Evolutionary conservation across 2,113 vertebrate species (phyloP).

Genomic region (Oncorhynchus gorbuscha): DNA sequence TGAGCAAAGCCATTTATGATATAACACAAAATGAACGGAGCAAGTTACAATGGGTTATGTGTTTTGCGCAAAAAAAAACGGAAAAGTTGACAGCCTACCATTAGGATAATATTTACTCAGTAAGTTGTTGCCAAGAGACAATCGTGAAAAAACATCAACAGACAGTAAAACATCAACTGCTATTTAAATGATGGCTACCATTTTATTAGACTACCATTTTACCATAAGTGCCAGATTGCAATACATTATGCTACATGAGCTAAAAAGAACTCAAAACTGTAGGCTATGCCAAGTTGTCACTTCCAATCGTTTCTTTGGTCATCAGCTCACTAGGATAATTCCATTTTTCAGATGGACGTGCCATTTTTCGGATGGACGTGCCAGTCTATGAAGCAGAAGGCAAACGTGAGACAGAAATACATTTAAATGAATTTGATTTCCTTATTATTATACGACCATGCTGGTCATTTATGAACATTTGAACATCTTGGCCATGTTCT

Average conservation of each 20-base stretch:
- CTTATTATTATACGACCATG: too few relatives aligned
- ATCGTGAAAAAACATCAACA: neutral
- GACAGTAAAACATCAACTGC: neutral
- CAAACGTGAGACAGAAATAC: neutral
- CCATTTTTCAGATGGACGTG: too few relatives aligned
- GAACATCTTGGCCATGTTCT: too few relatives aligned
- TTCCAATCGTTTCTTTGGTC: neutral
- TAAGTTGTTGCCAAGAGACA: neutral
- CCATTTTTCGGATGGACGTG: too few relatives aligned
- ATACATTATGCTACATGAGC: neutral
- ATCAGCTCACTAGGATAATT: neutral
- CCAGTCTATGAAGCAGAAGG: too few relatives aligned
- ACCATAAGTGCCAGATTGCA: neutral
- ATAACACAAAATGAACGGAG: neutral
- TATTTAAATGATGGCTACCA: neutral
- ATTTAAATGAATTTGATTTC: neutral
- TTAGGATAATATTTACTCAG: neutral
- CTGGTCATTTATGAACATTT: too few relatives aligned
- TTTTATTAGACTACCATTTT: neutral
- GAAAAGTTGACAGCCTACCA: too few relatives aligned
- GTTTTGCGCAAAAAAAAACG: too few relatives aligned
- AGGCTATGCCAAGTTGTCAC: neutral
- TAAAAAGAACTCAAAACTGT: neutral
- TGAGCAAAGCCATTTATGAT: neutral
- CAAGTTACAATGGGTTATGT: neutral